Evolutionary conservation across 2,797 vertebrate genomes (phyloP), one percentile per base, ranked within the genome.

Genomic region (Fringilla coelebs): DNA sequence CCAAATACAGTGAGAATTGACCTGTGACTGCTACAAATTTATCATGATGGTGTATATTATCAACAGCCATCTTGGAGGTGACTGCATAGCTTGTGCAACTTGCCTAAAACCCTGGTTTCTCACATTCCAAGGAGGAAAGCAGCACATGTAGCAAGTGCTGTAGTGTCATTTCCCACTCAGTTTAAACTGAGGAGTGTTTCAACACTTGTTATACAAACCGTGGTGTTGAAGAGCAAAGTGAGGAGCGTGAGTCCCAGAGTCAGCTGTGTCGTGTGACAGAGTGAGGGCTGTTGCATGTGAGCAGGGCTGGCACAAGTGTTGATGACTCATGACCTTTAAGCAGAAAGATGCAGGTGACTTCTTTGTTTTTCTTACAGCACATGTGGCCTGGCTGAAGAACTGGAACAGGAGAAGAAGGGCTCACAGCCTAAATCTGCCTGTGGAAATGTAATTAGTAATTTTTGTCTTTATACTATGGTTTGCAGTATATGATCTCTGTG

Each of bases 351-450:
- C 70, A 80, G 46, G 49, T 70, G 43, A 66, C 40, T 40, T 91
- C 12, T 73, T 84, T 93, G 1, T 91, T 85, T 96, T 32, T 62
- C 25, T 60, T 60, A 9, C 19, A 99, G 99, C 97, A 97, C 99
- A 0, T 99, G 99, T 96, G 99, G 99, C 58, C 98, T 99, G 3
- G 99, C 99, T 11, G 99, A 99, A 67, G 99, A 99, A 92, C 81
- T 99, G 89, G 99, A 99, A n/a, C 89, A 98, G 82, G 98, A 98
- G 76, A 98, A 97, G 86, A 95, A 93, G 95, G 98, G 34, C 19
- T 70, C 91, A 6, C 95, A 98, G 36, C 98, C 99, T 29, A 99
- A 98, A 94, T 99, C 99, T 3, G 98, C 99, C 29, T 99, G 99
- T 97, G 99, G 99, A 96, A 99, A 98, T 46, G 99, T 99, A 97